A percentile compares a stretch with the other conserved stretches of the same genome.
These are phyloP conservation scores for Neoscelio sp. DNA, from an alignment of 2,888 invertebrate genomes.

Conservation along the genomic window DNA sequence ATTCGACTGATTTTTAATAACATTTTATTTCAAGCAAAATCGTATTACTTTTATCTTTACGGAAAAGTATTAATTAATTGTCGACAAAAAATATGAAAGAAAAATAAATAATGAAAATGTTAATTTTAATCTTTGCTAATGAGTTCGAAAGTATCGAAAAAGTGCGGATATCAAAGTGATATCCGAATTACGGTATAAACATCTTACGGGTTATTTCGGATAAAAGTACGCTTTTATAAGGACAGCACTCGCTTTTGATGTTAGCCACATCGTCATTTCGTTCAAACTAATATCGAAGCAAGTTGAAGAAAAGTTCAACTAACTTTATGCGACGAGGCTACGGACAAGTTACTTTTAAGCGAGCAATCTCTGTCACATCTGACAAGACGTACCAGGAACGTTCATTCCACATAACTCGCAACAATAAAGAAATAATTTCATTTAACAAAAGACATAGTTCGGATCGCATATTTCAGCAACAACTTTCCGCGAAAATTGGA, in stretches of 20 bases:
- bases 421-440: slow-evolving; percentile 44
- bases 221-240: slow-evolving; percentile 40
- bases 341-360: slow-evolving; percentile 60
- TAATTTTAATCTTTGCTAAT: slow-evolving; percentile 18
- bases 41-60: no score
- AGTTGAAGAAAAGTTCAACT: slow-evolving; percentile 59
- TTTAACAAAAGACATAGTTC: slow-evolving; percentile 12
- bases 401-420: slow-evolving; percentile 37
- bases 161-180: slow-evolving; percentile 24
- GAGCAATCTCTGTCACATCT: slow-evolving; percentile 61
- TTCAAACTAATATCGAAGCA: slow-evolving; percentile 65
- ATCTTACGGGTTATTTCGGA: no score
- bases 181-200: slow-evolving; percentile 28
- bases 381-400: slow-evolving; percentile 46
- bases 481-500: background rate
- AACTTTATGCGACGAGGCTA: slow-evolving; percentile 57
- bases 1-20: no score
- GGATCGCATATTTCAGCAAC: background rate
- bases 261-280: slow-evolving; percentile 62
- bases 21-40: no score
- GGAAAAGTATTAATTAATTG: no score
- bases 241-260: slow-evolving; percentile 48
- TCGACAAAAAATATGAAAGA: no score
- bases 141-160: slow-evolving; percentile 28
- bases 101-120: no score